phyloP scores from a whole-genome alignment of 1,140 invertebrate genomes.

The Drosophila novamexicana region DNA sequence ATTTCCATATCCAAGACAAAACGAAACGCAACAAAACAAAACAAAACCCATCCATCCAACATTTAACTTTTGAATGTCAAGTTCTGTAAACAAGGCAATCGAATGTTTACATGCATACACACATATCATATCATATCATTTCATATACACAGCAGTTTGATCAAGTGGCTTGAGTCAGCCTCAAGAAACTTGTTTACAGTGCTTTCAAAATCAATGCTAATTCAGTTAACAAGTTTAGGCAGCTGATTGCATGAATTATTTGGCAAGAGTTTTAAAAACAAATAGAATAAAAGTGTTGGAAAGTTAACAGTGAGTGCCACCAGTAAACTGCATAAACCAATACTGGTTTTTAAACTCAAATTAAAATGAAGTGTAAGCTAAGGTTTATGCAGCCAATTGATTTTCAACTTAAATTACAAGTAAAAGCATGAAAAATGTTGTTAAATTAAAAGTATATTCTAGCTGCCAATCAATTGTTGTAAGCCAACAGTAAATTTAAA shows the following conservation, averaged over 20 bases:
- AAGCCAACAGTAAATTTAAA: conserved; percentile 20
- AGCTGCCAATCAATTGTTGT: conserved; percentile 20
- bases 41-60: conserved; percentile 16
- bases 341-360: not conserved
- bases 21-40: not conserved
- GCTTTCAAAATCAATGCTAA: conserved; percentile 31
- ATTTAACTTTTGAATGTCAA: conserved; percentile 30
- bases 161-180: conserved; percentile 8
- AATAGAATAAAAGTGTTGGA: not conserved
- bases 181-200: conserved; percentile 32
- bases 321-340: not conserved
- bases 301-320: not conserved
- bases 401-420: too few relatives aligned
- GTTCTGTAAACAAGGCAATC: conserved; percentile 22
- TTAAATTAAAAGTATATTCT: not conserved
- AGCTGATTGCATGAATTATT: conserved; percentile 10
- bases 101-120: conserved; percentile 22
- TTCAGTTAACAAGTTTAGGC: conserved; percentile 24
- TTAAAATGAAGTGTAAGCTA: too few relatives aligned
- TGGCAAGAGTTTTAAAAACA: not conserved
- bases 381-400: too few relatives aligned
- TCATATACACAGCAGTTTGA: conserved; percentile 6
- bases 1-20: not conserved
- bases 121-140: conserved; percentile 16
- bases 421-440: not conserved